phyloP scores from a whole-genome alignment of 1,140 invertebrate genomes.

The Scaptomyza hsui region DNA sequence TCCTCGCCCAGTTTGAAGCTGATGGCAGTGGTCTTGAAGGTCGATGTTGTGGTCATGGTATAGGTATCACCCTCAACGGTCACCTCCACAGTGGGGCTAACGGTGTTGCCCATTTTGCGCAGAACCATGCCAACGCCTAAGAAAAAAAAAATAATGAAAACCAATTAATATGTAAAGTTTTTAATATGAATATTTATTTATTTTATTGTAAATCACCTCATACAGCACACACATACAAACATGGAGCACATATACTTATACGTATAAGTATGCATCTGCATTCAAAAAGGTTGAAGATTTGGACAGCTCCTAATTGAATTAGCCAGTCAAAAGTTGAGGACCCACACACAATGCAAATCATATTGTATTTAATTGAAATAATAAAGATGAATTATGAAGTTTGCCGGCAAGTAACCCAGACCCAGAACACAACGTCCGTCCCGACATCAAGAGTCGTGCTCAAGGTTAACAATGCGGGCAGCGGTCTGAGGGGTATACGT shows the following conservation, averaged over 20 bases:
- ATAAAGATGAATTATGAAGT: slow-evolving; percentile 73
- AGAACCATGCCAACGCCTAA: slow-evolving; percentile 91
- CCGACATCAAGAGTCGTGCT: slow-evolving; percentile 61
- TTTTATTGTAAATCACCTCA: too few species aligned
- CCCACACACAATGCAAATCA: slow-evolving; percentile 74
- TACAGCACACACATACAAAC: slow-evolving; percentile 4
- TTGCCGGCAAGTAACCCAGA: slow-evolving; percentile 33
- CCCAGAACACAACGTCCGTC: background rate
- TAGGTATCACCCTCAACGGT: slow-evolving; percentile 87
- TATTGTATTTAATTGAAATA: slow-evolving; percentile 81
- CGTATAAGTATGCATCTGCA: background rate
- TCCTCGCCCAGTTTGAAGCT: slow-evolving; percentile 92
- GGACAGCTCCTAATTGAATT: slow-evolving; percentile 68
- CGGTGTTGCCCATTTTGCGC: slow-evolving; percentile 89
- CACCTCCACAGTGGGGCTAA: slow-evolving; percentile 91
- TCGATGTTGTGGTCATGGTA: slow-evolving; percentile 90
- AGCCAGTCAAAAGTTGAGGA: slow-evolving; percentile 65
- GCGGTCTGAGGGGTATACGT: background rate
- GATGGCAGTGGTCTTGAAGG: slow-evolving; percentile 92
- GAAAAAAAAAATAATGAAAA: slow-evolving; percentile 52
- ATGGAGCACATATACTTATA: slow-evolving; percentile 1
- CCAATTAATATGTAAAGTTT: slow-evolving; percentile 11
- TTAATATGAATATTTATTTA: background rate
- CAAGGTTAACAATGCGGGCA: slow-evolving; percentile 68
- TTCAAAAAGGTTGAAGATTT: slow-evolving; percentile 35